Evolutionary conservation across 30 jellyfish, hydroid and myxozoan species (phyloP).

Genomic region (Clytia hemisphaerica): DNA sequence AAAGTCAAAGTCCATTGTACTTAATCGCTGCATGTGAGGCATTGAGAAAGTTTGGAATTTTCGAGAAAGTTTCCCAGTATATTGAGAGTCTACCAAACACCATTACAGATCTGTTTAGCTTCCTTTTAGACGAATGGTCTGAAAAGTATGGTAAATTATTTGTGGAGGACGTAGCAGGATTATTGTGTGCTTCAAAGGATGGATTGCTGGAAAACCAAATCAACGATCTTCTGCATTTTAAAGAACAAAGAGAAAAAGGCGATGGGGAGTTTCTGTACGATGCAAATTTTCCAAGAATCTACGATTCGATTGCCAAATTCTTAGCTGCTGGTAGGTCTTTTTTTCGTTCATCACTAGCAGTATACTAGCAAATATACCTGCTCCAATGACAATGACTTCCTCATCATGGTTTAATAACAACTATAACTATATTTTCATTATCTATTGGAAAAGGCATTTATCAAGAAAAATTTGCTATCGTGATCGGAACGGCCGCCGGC

Average conservation of each 20-base stretch:
- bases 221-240: neutral
- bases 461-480: too few species aligned
- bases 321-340: neutral
- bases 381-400: too few species aligned
- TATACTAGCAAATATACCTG: too few species aligned
- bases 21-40: neutral
- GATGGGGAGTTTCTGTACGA: neutral
- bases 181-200: neutral
- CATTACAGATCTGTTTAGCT: neutral
- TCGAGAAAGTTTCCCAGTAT: neutral
- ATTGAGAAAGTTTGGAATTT: neutral
- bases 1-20: neutral
- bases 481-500: too few species aligned
- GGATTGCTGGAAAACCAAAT: slow-evolving; percentile 1
- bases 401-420: too few species aligned
- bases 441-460: too few species aligned
- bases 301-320: neutral
- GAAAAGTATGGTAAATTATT: neutral
- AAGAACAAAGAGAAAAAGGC: neutral
- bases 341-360: too few species aligned
- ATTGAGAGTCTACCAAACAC: neutral
- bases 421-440: too few species aligned
- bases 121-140: neutral
- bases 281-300: neutral
- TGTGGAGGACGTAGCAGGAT: slow-evolving; percentile 5